Percentiles rank a stretch among this genome's conserved stretches.
Conservation (phyloP, 1,140 invertebrate species). For the Globodera ellingtonae region DNA sequence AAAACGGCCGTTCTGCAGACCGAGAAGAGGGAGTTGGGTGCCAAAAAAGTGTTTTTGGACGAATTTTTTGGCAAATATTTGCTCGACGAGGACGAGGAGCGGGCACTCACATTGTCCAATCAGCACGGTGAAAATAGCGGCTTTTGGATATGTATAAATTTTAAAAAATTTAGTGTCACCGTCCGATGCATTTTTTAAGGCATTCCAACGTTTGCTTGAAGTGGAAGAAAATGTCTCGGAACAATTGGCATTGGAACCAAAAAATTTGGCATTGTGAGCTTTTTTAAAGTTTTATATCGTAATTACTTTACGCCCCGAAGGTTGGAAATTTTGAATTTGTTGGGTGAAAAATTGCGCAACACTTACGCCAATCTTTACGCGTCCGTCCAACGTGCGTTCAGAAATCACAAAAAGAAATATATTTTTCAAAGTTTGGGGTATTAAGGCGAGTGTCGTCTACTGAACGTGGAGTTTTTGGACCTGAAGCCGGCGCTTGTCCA, state of each 20-base stretch:
- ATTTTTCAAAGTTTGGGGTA: constrained; percentile 21
- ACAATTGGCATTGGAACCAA: constrained; percentile 45
- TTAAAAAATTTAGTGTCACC: background rate
- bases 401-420: background rate
- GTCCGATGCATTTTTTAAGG: constrained; percentile 10
- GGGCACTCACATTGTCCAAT: constrained; percentile 26
- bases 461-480: constrained; percentile 62
- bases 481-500: constrained; percentile 57
- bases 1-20: constrained; percentile 58
- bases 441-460: constrained; percentile 60
- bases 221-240: constrained; percentile 49
- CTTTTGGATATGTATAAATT: too few species aligned
- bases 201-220: constrained; percentile 27
- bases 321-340: constrained; percentile 46
- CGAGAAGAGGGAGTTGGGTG: constrained; percentile 55
- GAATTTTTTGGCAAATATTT: constrained; percentile 61
- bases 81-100: constrained; percentile 52
- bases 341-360: constrained; percentile 50
- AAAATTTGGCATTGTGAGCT: constrained; percentile 57
- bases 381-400: constrained; percentile 52
- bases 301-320: constrained; percentile 28
- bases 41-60: constrained; percentile 57
- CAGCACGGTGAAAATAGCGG: background rate
- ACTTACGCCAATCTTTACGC: constrained; percentile 52
- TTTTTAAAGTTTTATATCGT: background rate